Percentiles rank a stretch among this genome's conserved stretches.
phyloP scores from a whole-genome alignment of 1,140 invertebrate species.

The Drosophila aff. region DNA sequence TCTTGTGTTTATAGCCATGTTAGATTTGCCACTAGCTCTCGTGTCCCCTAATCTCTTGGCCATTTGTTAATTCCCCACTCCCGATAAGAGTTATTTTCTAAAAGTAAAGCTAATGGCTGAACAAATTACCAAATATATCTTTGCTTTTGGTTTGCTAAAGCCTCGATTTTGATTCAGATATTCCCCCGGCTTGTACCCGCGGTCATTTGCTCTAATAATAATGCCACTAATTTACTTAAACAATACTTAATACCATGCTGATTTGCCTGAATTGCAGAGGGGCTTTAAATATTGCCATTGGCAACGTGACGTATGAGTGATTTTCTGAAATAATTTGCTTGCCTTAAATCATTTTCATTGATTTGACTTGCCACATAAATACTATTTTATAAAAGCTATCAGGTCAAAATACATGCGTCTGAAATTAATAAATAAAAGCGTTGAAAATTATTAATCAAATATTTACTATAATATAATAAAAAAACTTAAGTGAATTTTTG shows the following conservation, averaged over 20 bases:
- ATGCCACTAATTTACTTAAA: not conserved
- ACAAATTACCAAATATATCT: constrained; percentile 13
- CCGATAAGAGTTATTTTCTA: constrained; percentile 17
- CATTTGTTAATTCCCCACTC: constrained; percentile 49
- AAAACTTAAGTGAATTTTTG: not conserved
- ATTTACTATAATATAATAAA: not conserved
- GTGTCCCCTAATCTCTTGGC: constrained; percentile 37
- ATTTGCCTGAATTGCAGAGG: not conserved
- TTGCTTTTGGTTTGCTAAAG: not conserved
- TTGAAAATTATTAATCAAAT: not conserved
- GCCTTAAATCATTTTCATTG: not conserved
- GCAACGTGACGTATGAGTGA: constrained; percentile 10
- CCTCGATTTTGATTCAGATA: not conserved
- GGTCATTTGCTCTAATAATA: not conserved
- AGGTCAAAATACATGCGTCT: not conserved
- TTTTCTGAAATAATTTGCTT: not conserved
- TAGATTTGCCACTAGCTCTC: constrained; percentile 18
- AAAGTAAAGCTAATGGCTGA: constrained; percentile 16
- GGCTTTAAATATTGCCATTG: not conserved
- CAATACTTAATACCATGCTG: not conserved
- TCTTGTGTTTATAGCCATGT: constrained; percentile 47
- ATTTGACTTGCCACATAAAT: constrained; percentile 1
- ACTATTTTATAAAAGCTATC: constrained; percentile 1
- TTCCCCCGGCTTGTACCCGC: not conserved
- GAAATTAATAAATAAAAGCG: not conserved